These are phyloP conservation scores for Drosophila funebris DNA, from an alignment of 1,140 invertebrate species.

Conservation along the genomic window DNA sequence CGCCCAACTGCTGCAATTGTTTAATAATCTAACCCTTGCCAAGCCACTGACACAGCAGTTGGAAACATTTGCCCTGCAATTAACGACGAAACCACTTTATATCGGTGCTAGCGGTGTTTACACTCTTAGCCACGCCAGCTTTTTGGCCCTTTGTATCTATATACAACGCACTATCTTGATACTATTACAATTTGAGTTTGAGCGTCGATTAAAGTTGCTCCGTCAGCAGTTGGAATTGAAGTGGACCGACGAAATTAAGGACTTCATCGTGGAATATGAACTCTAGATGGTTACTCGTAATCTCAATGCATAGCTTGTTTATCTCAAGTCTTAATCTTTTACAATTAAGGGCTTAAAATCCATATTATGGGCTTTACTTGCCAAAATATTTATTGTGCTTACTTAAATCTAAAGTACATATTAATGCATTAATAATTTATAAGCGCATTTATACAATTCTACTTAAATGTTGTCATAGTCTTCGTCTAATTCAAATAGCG, in stretches of 20 bases:
- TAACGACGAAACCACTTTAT: neutral
- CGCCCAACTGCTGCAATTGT: neutral
- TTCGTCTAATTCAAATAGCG: conserved; percentile 82
- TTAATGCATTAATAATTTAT: conserved; percentile 75
- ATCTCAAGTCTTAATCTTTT: neutral
- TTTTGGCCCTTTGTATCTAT: conserved; percentile 11
- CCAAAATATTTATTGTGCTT: conserved; percentile 51
- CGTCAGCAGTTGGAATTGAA: conserved; percentile 6
- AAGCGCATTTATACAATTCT: conserved; percentile 64
- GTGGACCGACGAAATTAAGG: conserved; percentile 6
- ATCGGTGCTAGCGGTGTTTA: conserved; percentile 10
- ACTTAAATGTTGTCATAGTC: conserved; percentile 84
- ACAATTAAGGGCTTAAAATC: conserved; percentile 41
- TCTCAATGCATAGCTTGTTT: neutral
- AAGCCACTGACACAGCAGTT: neutral
- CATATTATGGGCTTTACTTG: conserved; percentile 69
- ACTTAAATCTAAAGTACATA: conserved; percentile 56
- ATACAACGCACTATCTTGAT: conserved; percentile 17
- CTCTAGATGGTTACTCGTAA: neutral
- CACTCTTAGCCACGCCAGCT: conserved; percentile 5
- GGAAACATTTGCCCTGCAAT: conserved; percentile 9
- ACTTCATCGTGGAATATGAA: conserved; percentile 12
- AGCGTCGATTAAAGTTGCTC: conserved; percentile 11
- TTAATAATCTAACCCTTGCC: conserved; percentile 6
- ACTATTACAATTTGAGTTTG: conserved; percentile 21